A percentile compares a stretch with the other conserved stretches of the same genome.
Conservation (phyloP, 2,113 vertebrate genomes). For the Rissa tridactyla region DNA sequence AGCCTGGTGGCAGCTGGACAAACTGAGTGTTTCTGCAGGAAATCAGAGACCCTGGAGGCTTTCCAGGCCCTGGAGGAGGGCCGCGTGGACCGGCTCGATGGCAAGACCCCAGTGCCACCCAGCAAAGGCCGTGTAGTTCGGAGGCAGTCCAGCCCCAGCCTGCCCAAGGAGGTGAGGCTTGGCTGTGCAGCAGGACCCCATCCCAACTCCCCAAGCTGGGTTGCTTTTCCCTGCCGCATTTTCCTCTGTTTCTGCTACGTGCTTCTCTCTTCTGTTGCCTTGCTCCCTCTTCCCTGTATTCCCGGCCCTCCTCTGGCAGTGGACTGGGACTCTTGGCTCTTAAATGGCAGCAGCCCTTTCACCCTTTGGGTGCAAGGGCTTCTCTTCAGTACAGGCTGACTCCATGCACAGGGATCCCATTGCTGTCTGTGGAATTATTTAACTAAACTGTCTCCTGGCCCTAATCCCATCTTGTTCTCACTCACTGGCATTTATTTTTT, state of each 20-base stretch:
- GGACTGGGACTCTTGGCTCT: not conserved
- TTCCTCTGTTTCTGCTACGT: not conserved
- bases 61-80: conserved; percentile 77
- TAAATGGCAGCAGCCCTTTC: not conserved
- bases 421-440: not conserved
- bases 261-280: not conserved
- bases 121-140: conserved; percentile 63
- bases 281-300: not conserved
- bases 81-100: conserved; percentile 57
- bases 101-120: conserved; percentile 52
- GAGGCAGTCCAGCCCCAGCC: conserved; percentile 73
- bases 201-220: not conserved
- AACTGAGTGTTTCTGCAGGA: conserved; percentile 60
- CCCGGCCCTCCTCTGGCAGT: not conserved
- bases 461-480: not conserved
- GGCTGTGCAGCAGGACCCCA: not conserved
- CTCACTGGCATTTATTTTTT: not conserved
- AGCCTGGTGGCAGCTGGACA: not conserved
- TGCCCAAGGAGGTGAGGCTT: conserved; percentile 76
- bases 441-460: not conserved
- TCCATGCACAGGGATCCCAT: not conserved
- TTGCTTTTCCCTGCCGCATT: not conserved
- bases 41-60: conserved; percentile 73
- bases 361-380: not conserved
- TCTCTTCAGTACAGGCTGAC: not conserved